Evolutionary conservation across 2,113 vertebrate genomes (phyloP).

Genomic region (Mastomys coucha): DNA sequence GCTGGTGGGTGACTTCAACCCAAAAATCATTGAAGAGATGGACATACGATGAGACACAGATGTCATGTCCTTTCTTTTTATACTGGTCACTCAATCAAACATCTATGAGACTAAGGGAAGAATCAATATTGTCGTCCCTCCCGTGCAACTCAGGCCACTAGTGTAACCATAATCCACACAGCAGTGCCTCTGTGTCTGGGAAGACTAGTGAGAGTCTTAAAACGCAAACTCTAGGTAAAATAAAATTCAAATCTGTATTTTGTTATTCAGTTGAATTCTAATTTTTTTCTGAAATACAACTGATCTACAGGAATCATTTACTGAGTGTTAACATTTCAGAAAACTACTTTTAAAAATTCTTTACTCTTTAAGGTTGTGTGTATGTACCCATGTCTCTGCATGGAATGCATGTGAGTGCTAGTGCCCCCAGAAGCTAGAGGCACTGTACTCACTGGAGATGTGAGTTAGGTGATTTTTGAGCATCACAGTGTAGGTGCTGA

Average conservation of each 20-base stretch:
- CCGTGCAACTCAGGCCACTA: too few relatives aligned
- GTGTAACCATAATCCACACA: neutral
- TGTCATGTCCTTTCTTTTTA: neutral
- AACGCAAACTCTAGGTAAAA: neutral
- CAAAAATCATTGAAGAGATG: neutral
- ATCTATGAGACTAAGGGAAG: neutral
- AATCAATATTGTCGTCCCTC: neutral
- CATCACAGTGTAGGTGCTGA: neutral
- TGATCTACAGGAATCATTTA: constrained; percentile 6
- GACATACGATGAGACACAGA: neutral
- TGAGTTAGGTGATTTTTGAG: neutral
- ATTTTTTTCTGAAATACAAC: neutral
- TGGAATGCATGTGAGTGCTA: neutral
- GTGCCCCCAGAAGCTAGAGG: neutral
- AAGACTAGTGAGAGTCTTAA: neutral
- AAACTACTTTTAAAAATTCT: neutral
- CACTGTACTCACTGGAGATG: neutral
- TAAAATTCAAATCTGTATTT: neutral
- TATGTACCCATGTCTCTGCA: neutral
- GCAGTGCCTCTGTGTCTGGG: neutral
- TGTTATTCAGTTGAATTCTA: constrained; percentile 18
- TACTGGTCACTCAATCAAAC: neutral
- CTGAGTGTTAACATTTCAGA: neutral
- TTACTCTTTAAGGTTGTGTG: neutral
- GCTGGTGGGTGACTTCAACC: neutral